These are phyloP conservation scores for Plectus sambesii DNA, from an alignment of 1,140 invertebrate species.

Conservation along the genomic window DNA sequence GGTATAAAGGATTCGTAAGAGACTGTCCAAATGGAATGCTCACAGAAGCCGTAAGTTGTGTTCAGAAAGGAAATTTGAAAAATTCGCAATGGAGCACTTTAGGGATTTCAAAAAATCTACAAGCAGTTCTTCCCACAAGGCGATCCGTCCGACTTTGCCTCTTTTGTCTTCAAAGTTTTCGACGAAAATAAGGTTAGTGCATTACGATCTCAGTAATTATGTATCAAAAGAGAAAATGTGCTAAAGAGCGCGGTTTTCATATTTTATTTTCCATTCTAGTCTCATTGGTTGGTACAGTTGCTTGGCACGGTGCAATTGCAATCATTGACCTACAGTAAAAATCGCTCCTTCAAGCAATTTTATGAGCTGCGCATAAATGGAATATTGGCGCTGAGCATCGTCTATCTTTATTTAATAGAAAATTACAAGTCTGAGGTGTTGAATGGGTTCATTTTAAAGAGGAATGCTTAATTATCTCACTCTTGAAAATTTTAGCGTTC, in stretches of 20 bases:
- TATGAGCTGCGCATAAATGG: too few relatives aligned
- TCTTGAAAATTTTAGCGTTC: conserved; percentile 5
- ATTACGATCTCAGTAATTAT: background rate
- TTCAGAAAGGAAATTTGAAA: background rate
- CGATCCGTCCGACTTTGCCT: conserved; percentile 91
- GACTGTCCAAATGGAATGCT: conserved; percentile 46
- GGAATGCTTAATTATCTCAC: too few relatives aligned
- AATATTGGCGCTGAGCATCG: too few relatives aligned
- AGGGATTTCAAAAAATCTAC: conserved; percentile 98
- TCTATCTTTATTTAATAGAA: too few relatives aligned
- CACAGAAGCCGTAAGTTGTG: conserved; percentile 37
- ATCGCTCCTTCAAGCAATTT: too few relatives aligned
- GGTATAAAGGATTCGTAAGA: conserved; percentile 43
- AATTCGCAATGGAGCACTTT: conserved; percentile 22
- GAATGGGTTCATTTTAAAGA: too few relatives aligned
- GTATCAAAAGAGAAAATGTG: conserved; percentile 2
- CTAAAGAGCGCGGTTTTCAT: background rate
- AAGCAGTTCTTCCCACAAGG: conserved; percentile 93
- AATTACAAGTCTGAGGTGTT: too few relatives aligned
- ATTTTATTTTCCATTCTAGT: conserved; percentile 10
- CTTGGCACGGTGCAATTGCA: too few relatives aligned
- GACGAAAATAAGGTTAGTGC: conserved; percentile 90
- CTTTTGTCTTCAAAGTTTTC: conserved; percentile 90
- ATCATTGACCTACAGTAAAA: too few relatives aligned
- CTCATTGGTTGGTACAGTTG: conserved; percentile 5